These are phyloP conservation scores for Cancer borealis DNA, from an alignment of 2,888 invertebrate species.

Conservation along the genomic window DNA sequence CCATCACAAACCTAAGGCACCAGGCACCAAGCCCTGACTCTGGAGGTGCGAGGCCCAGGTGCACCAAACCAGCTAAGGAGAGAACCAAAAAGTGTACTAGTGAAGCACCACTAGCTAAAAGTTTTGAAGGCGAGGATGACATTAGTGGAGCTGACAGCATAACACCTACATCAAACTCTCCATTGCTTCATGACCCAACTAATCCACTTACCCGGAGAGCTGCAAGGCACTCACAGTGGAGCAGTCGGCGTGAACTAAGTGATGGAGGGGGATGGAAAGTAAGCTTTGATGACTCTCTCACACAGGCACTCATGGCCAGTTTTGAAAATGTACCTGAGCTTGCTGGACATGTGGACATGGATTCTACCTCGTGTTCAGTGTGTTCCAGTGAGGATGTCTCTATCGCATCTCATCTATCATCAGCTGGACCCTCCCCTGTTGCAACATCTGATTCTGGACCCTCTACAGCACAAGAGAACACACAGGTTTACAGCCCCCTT, in stretches of 20 bases:
- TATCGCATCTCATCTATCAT: conserved; percentile 63
- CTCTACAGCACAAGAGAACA: conserved; percentile 61
- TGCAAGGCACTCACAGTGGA: conserved; percentile 69
- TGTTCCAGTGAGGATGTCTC: conserved; percentile 76
- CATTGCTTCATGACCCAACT: conserved; percentile 44
- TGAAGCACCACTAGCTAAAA: conserved; percentile 64
- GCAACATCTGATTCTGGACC: conserved; percentile 65
- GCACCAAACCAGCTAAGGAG: conserved; percentile 42
- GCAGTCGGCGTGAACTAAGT: conserved; percentile 63
- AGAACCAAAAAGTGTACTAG: background rate
- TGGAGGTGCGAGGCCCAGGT: conserved; percentile 60
- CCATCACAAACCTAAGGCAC: conserved; percentile 70
- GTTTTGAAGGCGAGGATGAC: conserved; percentile 64
- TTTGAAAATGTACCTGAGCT: conserved; percentile 76
- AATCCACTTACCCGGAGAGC: conserved; percentile 56
- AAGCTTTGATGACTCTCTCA: conserved; percentile 76
- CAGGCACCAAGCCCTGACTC: conserved; percentile 14
- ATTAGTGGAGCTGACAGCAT: conserved; percentile 61
- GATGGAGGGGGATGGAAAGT: conserved; percentile 70
- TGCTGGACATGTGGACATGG: conserved; percentile 75
- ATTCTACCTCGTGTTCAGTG: conserved; percentile 76
- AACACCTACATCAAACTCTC: conserved; percentile 50
- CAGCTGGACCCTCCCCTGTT: conserved; percentile 65
- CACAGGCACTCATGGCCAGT: conserved; percentile 75
- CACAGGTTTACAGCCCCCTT: conserved; percentile 50